Conservation (phyloP, 30 jellyfish, hydroid and myxozoan genomes). For the Haliclystus octoradiatus region DNA sequence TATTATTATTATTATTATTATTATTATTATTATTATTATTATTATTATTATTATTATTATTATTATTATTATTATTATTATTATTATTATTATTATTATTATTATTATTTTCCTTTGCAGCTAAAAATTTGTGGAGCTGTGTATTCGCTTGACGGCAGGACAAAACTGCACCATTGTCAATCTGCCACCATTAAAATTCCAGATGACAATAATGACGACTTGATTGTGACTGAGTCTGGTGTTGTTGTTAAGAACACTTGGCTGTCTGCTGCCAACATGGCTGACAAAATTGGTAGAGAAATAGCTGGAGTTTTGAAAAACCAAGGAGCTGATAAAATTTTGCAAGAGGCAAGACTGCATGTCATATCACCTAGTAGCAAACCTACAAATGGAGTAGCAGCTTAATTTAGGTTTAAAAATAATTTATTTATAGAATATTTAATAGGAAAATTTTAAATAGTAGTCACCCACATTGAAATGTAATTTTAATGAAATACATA, state of each 20-base stretch:
- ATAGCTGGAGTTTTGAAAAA: not conserved
- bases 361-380: too few relatives aligned
- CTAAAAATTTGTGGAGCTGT: not conserved
- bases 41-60: too few relatives aligned
- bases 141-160: not conserved
- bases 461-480: too few relatives aligned
- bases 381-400: too few relatives aligned
- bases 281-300: not conserved
- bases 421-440: too few relatives aligned
- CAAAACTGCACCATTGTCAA: not conserved
- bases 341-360: not conserved
- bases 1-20: too few relatives aligned
- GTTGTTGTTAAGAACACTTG: not conserved
- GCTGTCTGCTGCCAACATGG: not conserved
- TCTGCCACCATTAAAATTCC: not conserved
- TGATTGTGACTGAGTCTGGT: not conserved
- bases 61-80: too few relatives aligned
- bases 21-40: too few relatives aligned
- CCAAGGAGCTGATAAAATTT: not conserved
- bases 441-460: too few relatives aligned
- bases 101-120: not conserved
- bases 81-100: too few relatives aligned
- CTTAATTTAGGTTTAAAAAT: too few relatives aligned
- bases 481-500: too few relatives aligned
- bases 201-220: not conserved